Conservation (phyloP, 2,113 vertebrate genomes). For the Ardeotis arabs region DNA sequence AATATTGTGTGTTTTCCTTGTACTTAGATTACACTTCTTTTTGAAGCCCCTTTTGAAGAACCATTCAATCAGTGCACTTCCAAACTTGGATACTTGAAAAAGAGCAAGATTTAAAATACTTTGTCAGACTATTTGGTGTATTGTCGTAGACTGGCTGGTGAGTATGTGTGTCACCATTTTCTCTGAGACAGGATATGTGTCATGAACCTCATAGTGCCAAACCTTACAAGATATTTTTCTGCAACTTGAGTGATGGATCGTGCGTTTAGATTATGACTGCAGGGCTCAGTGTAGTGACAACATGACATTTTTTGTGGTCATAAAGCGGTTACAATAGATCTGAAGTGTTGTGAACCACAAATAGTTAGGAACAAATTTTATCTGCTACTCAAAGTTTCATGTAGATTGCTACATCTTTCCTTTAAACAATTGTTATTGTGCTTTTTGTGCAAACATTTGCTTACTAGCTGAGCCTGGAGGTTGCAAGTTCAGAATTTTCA, state of each 20-base stretch:
- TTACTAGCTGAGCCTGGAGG: conserved; percentile 4
- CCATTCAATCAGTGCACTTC: neutral
- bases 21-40: neutral
- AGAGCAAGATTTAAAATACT: neutral
- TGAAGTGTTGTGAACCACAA: conserved; percentile 1
- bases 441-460: conserved; percentile 63
- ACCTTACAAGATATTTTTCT: conserved; percentile 19
- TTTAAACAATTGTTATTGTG: conserved; percentile 58
- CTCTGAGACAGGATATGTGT: neutral
- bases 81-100: neutral
- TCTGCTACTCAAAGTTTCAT: conserved; percentile 36
- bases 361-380: conserved; percentile 27
- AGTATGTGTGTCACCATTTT: neutral
- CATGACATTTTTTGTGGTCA: conserved; percentile 27
- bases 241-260: neutral
- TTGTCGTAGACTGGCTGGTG: neutral
- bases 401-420: conserved; percentile 56
- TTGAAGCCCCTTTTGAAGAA: neutral
- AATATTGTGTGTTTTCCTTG: neutral
- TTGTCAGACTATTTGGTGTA: neutral
- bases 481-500: conserved; percentile 18
- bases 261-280: conserved; percentile 20
- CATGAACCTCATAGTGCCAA: neutral
- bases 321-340: conserved; percentile 44
- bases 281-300: conserved; percentile 5